Percentiles rank a stretch among this genome's conserved stretches.
These are phyloP conservation scores for Danio rerio DNA, from an alignment of 2,113 vertebrate genomes.

Conservation along the genomic window DNA sequence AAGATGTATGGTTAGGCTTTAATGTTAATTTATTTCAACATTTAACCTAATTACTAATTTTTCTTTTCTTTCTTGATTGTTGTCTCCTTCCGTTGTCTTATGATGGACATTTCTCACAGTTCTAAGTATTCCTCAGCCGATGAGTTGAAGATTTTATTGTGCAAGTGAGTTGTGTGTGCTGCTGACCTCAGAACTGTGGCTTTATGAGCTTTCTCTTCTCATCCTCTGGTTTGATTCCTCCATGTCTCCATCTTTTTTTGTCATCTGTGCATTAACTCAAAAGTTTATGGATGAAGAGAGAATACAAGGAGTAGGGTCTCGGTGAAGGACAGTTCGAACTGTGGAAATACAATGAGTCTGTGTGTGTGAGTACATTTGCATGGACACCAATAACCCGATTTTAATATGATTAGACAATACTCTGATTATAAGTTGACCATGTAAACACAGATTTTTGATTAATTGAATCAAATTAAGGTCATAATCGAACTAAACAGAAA, in stretches of 20 bases:
- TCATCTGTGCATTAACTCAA: slow-evolving; percentile 31
- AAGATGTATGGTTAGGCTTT: not conserved
- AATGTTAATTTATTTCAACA: not conserved
- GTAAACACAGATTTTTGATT: too few relatives aligned
- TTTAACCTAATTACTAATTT: not conserved
- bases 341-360: not conserved
- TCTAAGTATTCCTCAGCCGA: not conserved
- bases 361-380: not conserved
- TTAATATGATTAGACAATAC: too few relatives aligned
- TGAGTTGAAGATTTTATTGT: slow-evolving; percentile 65
- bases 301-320: slow-evolving; percentile 32
- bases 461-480: too few relatives aligned
- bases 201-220: slow-evolving; percentile 74
- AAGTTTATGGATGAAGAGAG: slow-evolving; percentile 46
- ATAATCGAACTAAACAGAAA: too few relatives aligned
- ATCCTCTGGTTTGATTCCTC: slow-evolving; percentile 61
- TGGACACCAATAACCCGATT: not conserved
- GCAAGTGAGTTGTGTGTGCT: slow-evolving; percentile 65
- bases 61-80: too few relatives aligned
- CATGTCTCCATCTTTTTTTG: slow-evolving; percentile 59
- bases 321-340: not conserved
- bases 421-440: too few relatives aligned
- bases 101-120: not conserved
- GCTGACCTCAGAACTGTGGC: slow-evolving; percentile 72
- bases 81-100: not conserved